phyloP scores from a whole-genome alignment of 2,113 vertebrate genomes.

The Ochotona curzoniae region DNA sequence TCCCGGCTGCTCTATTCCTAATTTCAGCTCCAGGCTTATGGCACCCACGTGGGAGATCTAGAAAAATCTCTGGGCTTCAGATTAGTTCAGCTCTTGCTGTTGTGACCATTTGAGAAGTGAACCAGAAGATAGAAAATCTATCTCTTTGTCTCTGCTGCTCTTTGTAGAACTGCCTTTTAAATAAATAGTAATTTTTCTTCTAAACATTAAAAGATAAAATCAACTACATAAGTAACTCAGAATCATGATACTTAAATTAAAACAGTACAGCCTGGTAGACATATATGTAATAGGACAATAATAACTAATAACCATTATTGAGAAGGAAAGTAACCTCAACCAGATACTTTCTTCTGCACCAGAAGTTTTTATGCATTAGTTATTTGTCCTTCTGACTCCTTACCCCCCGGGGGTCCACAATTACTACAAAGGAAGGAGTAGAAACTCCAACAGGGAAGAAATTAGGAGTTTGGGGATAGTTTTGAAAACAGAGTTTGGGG shows the following conservation, averaged over 20 bases:
- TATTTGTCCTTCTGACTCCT: not conserved
- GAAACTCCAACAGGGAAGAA: slow-evolving; percentile 7
- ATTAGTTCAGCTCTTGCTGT: too few species aligned
- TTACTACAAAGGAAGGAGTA: slow-evolving; percentile 23
- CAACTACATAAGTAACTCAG: not conserved
- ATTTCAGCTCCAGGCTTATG: too few species aligned
- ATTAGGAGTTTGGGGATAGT: not conserved
- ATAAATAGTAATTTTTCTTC: too few species aligned
- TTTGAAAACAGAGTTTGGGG: not conserved
- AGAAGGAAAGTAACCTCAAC: not conserved
- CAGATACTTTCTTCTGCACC: not conserved
- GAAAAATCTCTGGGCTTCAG: too few species aligned
- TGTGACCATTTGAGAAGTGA: too few species aligned
- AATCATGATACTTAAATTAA: slow-evolving; percentile 23
- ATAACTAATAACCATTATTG: not conserved
- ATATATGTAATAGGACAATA: not conserved
- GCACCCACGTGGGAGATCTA: too few species aligned
- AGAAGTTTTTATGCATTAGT: not conserved
- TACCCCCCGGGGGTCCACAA: not conserved
- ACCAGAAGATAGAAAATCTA: too few species aligned
- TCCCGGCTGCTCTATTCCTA: too few species aligned
- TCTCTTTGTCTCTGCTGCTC: too few species aligned
- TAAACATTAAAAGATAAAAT: too few species aligned
- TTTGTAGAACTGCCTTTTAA: too few species aligned
- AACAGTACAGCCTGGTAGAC: not conserved